Percentiles rank a stretch among this genome's conserved stretches.
Evolutionary conservation across 1,140 invertebrate genomes (phyloP).

Genomic region (Drosophila mayri): DNA sequence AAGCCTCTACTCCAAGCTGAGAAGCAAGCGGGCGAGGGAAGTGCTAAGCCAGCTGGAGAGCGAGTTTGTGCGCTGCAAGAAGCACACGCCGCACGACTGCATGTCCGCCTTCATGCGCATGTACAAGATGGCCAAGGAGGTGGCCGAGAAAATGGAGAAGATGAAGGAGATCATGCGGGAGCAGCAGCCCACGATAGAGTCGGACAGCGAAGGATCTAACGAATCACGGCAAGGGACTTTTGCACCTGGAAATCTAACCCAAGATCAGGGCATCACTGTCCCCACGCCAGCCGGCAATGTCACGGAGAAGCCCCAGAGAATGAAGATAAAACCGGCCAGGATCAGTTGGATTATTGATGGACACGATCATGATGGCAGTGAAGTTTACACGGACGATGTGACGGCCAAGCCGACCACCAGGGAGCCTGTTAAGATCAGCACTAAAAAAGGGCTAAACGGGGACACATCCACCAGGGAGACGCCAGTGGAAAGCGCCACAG

Average conservation of each 20-base stretch:
- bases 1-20: conserved; percentile 55
- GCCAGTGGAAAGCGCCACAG: conserved; percentile 29
- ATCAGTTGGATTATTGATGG: conserved; percentile 80
- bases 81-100: conserved; percentile 69
- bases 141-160: conserved; percentile 77
- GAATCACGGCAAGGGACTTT: conserved; percentile 10
- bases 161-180: conserved; percentile 75
- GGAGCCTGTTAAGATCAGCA: conserved; percentile 1
- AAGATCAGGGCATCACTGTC: conserved; percentile 21
- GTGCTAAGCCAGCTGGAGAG: conserved; percentile 59
- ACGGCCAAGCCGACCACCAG: conserved; percentile 30
- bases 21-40: conserved; percentile 62
- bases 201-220: conserved; percentile 35
- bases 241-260: background rate
- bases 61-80: conserved; percentile 74
- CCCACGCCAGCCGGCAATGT: background rate
- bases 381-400: conserved; percentile 50
- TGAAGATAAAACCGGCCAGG: conserved; percentile 65
- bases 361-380: conserved; percentile 60
- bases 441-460: background rate
- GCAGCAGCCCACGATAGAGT: conserved; percentile 47
- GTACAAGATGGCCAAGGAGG: conserved; percentile 76
- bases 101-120: conserved; percentile 75
- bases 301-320: conserved; percentile 46
- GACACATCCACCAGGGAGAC: conserved; percentile 5